Evolutionary conservation across 2,797 vertebrate species (phyloP).

Genomic region (Micromesistius poutassou): DNA sequence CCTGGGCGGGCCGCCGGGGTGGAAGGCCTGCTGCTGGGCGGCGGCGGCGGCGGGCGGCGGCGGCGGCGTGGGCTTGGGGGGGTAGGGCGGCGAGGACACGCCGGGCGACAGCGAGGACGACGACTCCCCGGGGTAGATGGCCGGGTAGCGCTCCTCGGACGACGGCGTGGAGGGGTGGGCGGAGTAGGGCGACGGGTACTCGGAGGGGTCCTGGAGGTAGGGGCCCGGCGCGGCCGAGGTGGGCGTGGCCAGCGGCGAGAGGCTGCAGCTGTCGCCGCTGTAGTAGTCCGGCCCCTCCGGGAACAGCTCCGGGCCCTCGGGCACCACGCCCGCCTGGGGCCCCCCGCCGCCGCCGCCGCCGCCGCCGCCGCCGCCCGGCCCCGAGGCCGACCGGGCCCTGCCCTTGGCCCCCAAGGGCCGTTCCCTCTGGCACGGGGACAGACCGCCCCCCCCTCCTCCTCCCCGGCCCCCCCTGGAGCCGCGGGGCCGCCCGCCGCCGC

Average conservation of each 20-base stretch:
- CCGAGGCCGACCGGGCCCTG: slow-evolving; percentile 79
- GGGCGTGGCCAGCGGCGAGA: slow-evolving; percentile 90
- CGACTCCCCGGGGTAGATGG: slow-evolving; percentile 88
- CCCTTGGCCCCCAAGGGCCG: slow-evolving; percentile 76
- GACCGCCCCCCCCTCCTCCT: slow-evolving; percentile 84
- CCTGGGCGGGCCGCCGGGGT: slow-evolving; percentile 76
- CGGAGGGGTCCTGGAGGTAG: slow-evolving; percentile 90
- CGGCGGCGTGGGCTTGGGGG: slow-evolving; percentile 75
- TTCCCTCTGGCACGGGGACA: slow-evolving; percentile 89
- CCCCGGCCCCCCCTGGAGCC: slow-evolving; percentile 81
- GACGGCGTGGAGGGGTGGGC: slow-evolving; percentile 96
- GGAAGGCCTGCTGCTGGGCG: slow-evolving; percentile 77
- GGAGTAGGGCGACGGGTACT: slow-evolving; percentile 94
- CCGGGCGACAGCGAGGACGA: slow-evolving; percentile 83
- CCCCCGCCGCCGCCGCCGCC: slow-evolving; percentile 61
- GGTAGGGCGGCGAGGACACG: slow-evolving; percentile 85
- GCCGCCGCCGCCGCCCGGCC: slow-evolving; percentile 45
- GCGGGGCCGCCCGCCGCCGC: slow-evolving; percentile 80
- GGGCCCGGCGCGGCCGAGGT: slow-evolving; percentile 69
- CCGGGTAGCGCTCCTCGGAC: slow-evolving; percentile 91
- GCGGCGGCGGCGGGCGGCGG: slow-evolving; percentile 75
- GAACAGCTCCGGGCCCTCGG: slow-evolving; percentile 75
- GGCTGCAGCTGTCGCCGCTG: slow-evolving; percentile 96
- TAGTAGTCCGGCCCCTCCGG: slow-evolving; percentile 97
- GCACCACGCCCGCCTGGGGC: no score